Conservation (phyloP, 2,797 vertebrate genomes). For the Acanthurus leucopareius region DNA sequence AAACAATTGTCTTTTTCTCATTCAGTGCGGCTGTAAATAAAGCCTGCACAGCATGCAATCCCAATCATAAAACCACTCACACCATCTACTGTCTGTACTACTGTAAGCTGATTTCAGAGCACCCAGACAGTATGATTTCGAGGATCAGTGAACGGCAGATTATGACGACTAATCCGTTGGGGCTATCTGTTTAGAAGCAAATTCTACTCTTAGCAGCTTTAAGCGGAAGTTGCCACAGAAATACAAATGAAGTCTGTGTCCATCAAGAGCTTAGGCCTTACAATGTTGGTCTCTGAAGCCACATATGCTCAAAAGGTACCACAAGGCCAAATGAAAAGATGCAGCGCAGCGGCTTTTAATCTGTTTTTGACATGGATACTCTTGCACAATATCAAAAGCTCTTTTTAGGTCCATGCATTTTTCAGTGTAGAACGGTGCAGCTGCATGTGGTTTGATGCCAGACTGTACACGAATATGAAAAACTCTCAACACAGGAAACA, state of each 20-base stretch:
- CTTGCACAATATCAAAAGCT: constrained; percentile 28
- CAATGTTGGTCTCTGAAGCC: constrained; percentile 37
- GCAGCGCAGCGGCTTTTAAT: constrained; percentile 41
- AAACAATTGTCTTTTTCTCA: constrained; percentile 67
- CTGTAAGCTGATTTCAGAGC: constrained; percentile 82
- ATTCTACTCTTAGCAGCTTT: constrained; percentile 79
- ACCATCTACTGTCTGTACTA: constrained; percentile 68
- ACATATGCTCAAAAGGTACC: constrained; percentile 70
- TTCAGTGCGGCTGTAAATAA: constrained; percentile 54
- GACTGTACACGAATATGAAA: constrained; percentile 5
- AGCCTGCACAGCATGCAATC: constrained; percentile 48
- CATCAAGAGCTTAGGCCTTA: constrained; percentile 59
- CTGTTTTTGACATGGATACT: constrained; percentile 54
- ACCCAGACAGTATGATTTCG: constrained; percentile 83
- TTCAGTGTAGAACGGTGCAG: not conserved
- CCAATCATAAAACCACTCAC: constrained; percentile 71
- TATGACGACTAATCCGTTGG: constrained; percentile 78
- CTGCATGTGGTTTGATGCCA: constrained; percentile 7
- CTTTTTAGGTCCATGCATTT: constrained; percentile 8
- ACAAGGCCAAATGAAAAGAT: constrained; percentile 33
- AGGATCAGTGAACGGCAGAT: constrained; percentile 84
- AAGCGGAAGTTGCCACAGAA: constrained; percentile 69
- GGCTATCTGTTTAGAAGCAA: constrained; percentile 78
- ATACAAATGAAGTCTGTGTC: constrained; percentile 74
- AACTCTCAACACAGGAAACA: constrained; percentile 39